Evolutionary conservation across 2,888 invertebrate genomes (phyloP).

Genomic region (Scrobipalpa atriplicella): DNA sequence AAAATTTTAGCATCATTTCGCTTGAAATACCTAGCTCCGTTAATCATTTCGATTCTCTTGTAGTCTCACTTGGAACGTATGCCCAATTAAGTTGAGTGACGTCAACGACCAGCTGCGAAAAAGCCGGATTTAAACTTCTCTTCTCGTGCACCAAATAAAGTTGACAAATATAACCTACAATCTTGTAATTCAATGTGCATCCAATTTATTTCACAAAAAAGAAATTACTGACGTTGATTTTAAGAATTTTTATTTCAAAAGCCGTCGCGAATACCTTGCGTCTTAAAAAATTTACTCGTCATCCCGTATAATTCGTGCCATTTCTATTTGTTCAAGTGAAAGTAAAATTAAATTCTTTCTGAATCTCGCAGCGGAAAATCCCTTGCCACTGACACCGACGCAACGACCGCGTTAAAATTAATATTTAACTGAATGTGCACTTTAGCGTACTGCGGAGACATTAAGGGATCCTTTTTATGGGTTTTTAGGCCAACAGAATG

Average conservation of each 20-base stretch:
- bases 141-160: no score
- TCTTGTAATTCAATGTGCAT: no score
- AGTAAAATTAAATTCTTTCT: slow-evolving; percentile 13
- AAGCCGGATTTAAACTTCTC: no score
- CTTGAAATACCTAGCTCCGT: no score
- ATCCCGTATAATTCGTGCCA: neutral
- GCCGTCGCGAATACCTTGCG: neutral
- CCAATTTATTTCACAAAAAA: no score
- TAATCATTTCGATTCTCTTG: no score
- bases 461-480: slow-evolving; percentile 12
- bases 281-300: neutral
- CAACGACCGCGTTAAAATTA: slow-evolving; percentile 12
- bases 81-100: no score
- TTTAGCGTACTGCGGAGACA: slow-evolving; percentile 14
- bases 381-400: slow-evolving; percentile 1
- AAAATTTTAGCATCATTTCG: no score
- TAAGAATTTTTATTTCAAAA: neutral
- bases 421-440: slow-evolving; percentile 21
- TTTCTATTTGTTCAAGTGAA: slow-evolving; percentile 16
- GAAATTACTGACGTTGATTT: no score
- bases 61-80: no score
- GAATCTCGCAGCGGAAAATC: slow-evolving; percentile 6
- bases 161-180: no score
- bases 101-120: no score
- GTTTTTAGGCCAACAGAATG: neutral